Evolutionary conservation across 2,888 invertebrate genomes (phyloP).

Genomic region (Stenichneumon culpator): DNA sequence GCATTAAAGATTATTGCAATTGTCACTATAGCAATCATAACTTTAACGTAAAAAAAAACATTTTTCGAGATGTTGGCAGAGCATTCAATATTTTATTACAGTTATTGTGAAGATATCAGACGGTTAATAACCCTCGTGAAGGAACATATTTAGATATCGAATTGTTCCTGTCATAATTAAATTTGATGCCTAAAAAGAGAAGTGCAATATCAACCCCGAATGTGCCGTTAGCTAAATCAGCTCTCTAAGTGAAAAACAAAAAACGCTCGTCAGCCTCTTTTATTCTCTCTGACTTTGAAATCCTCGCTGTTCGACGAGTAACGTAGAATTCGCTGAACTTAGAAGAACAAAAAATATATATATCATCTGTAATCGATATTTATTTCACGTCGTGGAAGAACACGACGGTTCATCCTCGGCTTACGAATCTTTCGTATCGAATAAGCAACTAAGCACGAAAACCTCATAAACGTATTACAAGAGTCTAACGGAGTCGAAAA

Average conservation of each 20-base stretch:
- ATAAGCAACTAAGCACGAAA: constrained; percentile 59
- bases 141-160: constrained; percentile 41
- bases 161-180: constrained; percentile 34
- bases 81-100: constrained; percentile 69
- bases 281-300: constrained; percentile 3
- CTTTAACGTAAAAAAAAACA: constrained; percentile 3
- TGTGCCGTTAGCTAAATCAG: constrained; percentile 47
- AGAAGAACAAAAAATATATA: constrained; percentile 6
- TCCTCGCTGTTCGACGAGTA: constrained; percentile 23
- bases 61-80: constrained; percentile 52
- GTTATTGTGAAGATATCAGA: constrained; percentile 26
- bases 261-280: constrained; percentile 15
- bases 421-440: constrained; percentile 39
- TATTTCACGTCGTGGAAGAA: constrained; percentile 27
- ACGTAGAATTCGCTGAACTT: neutral
- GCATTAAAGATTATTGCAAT: constrained; percentile 19
- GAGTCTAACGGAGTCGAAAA: constrained; percentile 1
- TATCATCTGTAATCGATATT: constrained; percentile 18
- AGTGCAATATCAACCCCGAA: constrained; percentile 60
- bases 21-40: constrained; percentile 29
- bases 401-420: constrained; percentile 10
- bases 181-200: constrained; percentile 49
- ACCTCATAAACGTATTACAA: constrained; percentile 19
- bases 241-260: constrained; percentile 28
- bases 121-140: constrained; percentile 18